Conservation (phyloP, 2,888 invertebrate species). For the Beris morrisii region DNA sequence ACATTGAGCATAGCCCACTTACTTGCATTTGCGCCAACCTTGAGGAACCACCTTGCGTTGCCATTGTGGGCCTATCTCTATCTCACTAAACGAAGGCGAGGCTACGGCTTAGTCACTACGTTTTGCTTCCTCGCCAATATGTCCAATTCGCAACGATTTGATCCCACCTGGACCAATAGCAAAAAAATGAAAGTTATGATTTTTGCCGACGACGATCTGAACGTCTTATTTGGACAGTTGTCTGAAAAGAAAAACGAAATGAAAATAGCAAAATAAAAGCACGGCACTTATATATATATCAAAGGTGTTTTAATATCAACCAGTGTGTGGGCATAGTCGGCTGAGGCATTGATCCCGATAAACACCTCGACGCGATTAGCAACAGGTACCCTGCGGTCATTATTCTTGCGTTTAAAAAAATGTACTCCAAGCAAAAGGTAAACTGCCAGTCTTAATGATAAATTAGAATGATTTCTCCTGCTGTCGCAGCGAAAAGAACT, state of each 20-base stretch:
- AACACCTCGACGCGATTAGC: conserved; percentile 28
- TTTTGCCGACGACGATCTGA: conserved; percentile 3
- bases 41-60: conserved; percentile 55
- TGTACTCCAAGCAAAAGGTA: no score
- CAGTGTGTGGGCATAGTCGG: conserved; percentile 18
- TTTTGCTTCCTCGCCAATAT: neutral
- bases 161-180: no score
- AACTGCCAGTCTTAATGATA: no score
- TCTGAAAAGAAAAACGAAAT: conserved; percentile 16
- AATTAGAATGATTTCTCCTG: no score
- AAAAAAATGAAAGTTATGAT: neutral
- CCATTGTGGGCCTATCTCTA: conserved; percentile 45
- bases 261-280: conserved; percentile 8
- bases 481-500: no score
- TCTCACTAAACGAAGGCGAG: conserved; percentile 27
- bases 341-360: conserved; percentile 20
- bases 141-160: neutral
- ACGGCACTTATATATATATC: no score
- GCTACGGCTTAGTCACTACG: conserved; percentile 14
- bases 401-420: no score
- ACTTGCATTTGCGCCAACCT: conserved; percentile 58
- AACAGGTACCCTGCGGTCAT: neutral
- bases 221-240: conserved; percentile 17
- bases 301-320: neutral
- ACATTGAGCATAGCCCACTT: conserved; percentile 43